Evolutionary conservation across 92 coral and sea anemone species (phyloP), one percentile per base, ranked within the genome.

Genomic region (Zoanthus sociatus): DNA sequence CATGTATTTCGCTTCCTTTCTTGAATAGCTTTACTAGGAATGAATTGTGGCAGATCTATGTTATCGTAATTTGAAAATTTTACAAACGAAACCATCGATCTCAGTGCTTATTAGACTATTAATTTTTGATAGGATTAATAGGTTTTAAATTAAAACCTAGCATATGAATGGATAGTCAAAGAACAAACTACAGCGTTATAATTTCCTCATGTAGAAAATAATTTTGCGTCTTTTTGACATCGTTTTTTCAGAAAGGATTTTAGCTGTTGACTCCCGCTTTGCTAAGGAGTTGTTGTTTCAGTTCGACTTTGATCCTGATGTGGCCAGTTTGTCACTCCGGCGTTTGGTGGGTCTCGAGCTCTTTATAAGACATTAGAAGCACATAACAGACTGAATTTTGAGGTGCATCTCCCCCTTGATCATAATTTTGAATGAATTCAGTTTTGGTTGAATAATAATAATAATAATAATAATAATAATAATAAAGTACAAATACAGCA

Each of bases 201-300:
- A 68, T 83, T 83, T 83, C 53, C 87, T 78, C 55, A 66, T 83
- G 86, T 66, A 48, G 48, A 69, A 70, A 50, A 48, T 26, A 83
- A 83, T 66, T 72, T 9, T 68, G 68, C 76, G 50, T 21, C 44
- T 83, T 83, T 48, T 83, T 63, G 69, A 32, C 69, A 18, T 9
- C 69, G 31, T 18, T 83, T 82, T 83, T n/a, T 70, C 70, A 69
- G 20, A 7, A 69, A 51, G 12, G 7, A 83, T 31, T 70, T 46
- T 70, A 50, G 78, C 78, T 83, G 87, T 69, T 83, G 87, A 70
- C 37, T 70, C 69, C 48, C 0, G 58, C 48, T 60, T 70, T 83
- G 67, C 11, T 12, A 58, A 58, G 69, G 73, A 69, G 51, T 83
- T 47, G 87, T 51, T 21, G 87, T 73, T 84, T 11, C 33, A 48